Base-by-base conservation (phyloP, 2,888 invertebrate species). In the Ormyrus thymus region DNA sequence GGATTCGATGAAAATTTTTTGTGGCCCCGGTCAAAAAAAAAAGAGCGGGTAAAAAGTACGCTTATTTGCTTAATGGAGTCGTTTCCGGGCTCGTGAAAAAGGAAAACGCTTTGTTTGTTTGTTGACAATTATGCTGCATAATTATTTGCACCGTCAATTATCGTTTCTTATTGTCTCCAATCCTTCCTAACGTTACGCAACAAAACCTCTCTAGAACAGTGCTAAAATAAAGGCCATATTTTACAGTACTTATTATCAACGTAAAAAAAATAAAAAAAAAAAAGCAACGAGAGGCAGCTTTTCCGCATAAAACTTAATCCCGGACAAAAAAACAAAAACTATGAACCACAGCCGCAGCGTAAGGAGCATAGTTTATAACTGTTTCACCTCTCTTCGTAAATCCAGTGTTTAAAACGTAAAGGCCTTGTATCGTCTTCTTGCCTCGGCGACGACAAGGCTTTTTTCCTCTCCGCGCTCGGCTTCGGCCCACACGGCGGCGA, bases 381-480 rank as follows among this genome's bases (percentile, higher is more conserved):
- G 43, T 64, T 50, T 56, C 48, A 11, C 48, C 45, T 74, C 46
- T 50, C 51, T 53, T 74, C 65, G 58, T 56, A 46, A 64, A 72
- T 50, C 13, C 58, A 65, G 43, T 55, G 56, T 73, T 71, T 73
- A 66, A 74, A 73, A 73, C 48, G 73, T 56, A 55, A 48, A 58
- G 66, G 29, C 59, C 75, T 66, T 75, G 68, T 68, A 51, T 8
- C 65, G 45, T 73, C 64, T 56, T 64, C 56, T 56, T 73, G 13
- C 46, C 64, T 55, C 55, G 6, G 46, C 53, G 46, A 71, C 46
- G 46, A 55, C 7, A 29, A 29, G 29, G 29, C 46, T 64, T 48
- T 58, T 7, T 43, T 62, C 55, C 53, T 29, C 56, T 58, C 61
- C 50, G 8, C 29, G 29, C 29, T 10, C 48, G 6, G 48, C 46